Evolutionary conservation across 2,797 vertebrate species (phyloP), one percentile per base, ranked within the genome.

Genomic region (Anas acuta): DNA sequence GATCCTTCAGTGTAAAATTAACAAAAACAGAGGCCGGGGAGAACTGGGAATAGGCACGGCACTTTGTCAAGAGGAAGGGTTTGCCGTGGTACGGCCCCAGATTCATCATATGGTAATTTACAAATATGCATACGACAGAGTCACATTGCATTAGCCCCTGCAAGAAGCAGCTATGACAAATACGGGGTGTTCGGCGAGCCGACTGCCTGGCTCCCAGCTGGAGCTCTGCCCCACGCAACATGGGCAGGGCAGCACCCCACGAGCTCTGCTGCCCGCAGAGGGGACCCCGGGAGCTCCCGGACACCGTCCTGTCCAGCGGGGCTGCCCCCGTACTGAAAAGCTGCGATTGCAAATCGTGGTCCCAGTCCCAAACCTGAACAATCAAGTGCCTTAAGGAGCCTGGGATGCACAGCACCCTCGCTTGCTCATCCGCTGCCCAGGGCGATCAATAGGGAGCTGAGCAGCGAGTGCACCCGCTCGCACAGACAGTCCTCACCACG

Each of bases 1-100:
- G 96, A 97, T 96, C 90, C 88, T 95, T 97, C 91, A 66, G 78
- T 93, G 93, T 92, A 97, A 97, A 97, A 97, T 97, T 97, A 98
- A 97, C 95, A 96, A 96, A 97, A 97, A 90, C 83, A 93, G 91
- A 91, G 90, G 81, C 87, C 14, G 11, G 60, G 78, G 62, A 84
- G 69, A 84, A 71, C 89, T 65, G 77, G 89, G 83, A 96, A 86
- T 87, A 93, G 82, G 74, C 76, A 90, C 91, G 25, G 89, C 60
- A 82, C 73, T 96, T 95, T 92, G 89, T 95, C 84, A 95, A 84
- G 89, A 94, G 82, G 86, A 95, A 95, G 90, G 79, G 25, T 95
- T 89, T 82, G 60, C 90, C 5, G 3, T 47, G 69, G 39, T 23
- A 53, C 2, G 3, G 90, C 83, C 87, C 82, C 14, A 2, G 94